These are phyloP conservation scores for Tetanocera ferruginea DNA, from an alignment of 2,888 invertebrate genomes.

Conservation along the genomic window DNA sequence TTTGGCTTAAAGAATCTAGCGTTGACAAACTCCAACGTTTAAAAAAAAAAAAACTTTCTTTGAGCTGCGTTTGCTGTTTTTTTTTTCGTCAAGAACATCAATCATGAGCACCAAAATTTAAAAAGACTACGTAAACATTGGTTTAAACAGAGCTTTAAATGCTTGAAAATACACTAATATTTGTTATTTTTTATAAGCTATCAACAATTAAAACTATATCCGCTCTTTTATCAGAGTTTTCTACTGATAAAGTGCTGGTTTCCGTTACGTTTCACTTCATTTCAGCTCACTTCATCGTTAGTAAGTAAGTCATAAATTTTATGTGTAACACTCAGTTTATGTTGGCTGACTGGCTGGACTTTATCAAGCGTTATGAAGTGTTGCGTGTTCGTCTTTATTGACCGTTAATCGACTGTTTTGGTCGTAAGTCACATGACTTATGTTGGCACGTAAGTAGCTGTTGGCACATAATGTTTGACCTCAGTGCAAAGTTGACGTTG, in stretches of 20 bases:
- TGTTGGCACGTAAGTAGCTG: background rate
- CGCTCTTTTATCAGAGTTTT: background rate
- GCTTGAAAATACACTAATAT: no score
- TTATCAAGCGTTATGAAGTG: background rate
- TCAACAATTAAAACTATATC: background rate
- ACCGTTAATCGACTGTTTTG: background rate
- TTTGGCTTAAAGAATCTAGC: background rate
- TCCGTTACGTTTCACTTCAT: background rate
- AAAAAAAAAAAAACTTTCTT: no score
- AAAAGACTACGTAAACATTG: no score
- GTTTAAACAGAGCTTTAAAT: no score
- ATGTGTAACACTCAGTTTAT: background rate
- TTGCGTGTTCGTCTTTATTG: background rate
- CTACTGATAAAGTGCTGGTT: background rate
- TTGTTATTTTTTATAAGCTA: no score
- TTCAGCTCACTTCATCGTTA: background rate
- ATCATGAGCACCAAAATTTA: no score
- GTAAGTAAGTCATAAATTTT: constrained; percentile 2
- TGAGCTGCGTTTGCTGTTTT: no score
- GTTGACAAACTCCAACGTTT: no score
- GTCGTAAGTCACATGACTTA: background rate
- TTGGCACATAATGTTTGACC: background rate
- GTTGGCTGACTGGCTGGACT: background rate
- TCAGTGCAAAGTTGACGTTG: no score
- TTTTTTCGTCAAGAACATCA: no score